These are phyloP conservation scores for Cotesia chilonis DNA, from an alignment of 1,140 invertebrate genomes.

Conservation along the genomic window DNA sequence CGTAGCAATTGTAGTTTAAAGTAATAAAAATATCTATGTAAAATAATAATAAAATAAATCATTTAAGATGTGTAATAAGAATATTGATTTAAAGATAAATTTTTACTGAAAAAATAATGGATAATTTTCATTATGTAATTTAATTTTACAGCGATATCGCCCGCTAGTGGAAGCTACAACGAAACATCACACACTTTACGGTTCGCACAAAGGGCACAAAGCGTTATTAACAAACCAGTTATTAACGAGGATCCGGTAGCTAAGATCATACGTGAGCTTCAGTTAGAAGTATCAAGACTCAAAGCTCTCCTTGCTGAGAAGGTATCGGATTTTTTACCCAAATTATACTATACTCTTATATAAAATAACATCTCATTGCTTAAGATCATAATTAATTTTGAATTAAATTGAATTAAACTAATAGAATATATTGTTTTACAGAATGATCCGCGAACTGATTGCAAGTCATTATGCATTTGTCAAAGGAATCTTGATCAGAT, in stretches of 20 bases:
- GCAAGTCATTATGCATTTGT: conserved; percentile 30
- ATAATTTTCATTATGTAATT: conserved; percentile 16
- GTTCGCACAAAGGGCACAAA: conserved; percentile 75
- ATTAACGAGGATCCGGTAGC: conserved; percentile 73
- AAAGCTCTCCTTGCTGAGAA: conserved; percentile 57
- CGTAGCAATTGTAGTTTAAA: background rate
- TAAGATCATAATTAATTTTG: background rate
- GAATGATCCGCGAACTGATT: conserved; percentile 37
- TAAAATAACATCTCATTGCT: too few species aligned
- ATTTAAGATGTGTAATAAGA: too few species aligned
- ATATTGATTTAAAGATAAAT: background rate
- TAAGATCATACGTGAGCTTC: conserved; percentile 68
- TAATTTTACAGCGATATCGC: conserved; percentile 72
- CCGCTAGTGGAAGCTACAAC: conserved; percentile 73
- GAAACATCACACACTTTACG: conserved; percentile 77
- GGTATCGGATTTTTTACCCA: conserved; percentile 42
- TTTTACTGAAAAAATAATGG: background rate
- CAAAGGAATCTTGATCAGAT: conserved; percentile 23
- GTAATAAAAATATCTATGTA: background rate
- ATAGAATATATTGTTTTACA: conserved; percentile 3
- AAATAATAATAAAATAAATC: conserved; percentile 1
- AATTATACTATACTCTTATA: too few species aligned
- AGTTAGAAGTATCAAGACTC: conserved; percentile 68
- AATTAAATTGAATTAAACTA: background rate
- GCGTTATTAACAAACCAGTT: conserved; percentile 74